Conservation (phyloP, 2,113 vertebrate genomes). For the Pampusana beccarii region DNA sequence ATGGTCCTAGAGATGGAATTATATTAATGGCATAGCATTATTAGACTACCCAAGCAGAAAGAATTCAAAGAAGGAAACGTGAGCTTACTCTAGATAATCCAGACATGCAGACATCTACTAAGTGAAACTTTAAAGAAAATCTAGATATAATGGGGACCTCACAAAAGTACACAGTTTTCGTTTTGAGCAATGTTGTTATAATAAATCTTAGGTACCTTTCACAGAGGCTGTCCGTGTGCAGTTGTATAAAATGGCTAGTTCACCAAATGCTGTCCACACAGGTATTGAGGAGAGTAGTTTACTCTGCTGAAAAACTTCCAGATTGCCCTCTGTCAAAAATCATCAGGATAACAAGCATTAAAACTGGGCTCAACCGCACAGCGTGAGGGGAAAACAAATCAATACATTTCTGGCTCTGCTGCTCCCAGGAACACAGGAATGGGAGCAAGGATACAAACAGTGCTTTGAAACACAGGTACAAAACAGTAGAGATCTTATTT, state of each 20-base stretch:
- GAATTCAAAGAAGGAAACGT: neutral
- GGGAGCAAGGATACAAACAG: neutral
- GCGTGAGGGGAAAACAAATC: neutral
- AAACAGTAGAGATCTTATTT: neutral
- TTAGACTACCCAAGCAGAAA: neutral
- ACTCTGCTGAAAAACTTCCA: conserved; percentile 90
- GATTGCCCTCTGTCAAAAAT: conserved; percentile 83
- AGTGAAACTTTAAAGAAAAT: neutral
- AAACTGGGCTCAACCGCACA: neutral
- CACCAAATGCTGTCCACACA: conserved; percentile 91
- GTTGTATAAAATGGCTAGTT: conserved; percentile 93
- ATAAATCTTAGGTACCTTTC: conserved; percentile 78
- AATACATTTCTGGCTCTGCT: neutral
- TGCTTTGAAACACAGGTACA: neutral
- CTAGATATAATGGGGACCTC: neutral
- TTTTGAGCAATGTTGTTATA: accelerated
- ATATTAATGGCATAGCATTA: neutral
- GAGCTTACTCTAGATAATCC: neutral
- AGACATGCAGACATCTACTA: neutral
- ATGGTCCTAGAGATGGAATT: neutral
- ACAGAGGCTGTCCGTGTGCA: conserved; percentile 92
- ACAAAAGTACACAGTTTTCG: neutral
- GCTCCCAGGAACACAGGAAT: neutral
- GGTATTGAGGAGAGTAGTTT: conserved; percentile 86
- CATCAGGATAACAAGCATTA: neutral